phyloP scores from a whole-genome alignment of 2,888 invertebrate species.

The Andrena trimmerana region DNA sequence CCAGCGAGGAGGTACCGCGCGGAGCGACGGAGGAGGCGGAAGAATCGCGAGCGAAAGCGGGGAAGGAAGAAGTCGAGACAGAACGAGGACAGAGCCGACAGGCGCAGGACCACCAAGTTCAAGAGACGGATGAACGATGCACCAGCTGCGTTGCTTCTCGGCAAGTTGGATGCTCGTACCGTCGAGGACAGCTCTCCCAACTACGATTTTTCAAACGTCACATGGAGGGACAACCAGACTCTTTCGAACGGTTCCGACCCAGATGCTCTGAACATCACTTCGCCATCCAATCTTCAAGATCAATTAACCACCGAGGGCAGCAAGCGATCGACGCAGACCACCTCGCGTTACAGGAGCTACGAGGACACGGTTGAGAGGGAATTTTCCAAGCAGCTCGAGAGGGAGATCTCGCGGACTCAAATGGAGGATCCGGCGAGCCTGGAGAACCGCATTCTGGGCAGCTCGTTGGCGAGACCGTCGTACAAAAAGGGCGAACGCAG shows the following conservation, averaged over 20 bases:
- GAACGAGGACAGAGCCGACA: conserved; percentile 42
- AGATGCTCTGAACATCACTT: background rate
- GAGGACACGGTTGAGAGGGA: conserved; percentile 77
- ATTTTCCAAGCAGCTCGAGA: conserved; percentile 78
- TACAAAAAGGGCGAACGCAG: background rate
- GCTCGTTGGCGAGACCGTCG: conserved; percentile 33
- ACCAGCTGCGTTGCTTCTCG: conserved; percentile 40
- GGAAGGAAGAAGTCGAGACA: conserved; percentile 60
- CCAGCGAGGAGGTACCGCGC: conserved; percentile 62
- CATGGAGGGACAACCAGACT: background rate
- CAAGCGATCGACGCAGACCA: conserved; percentile 40
- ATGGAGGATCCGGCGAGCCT: conserved; percentile 62
- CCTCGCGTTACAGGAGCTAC: conserved; percentile 47
- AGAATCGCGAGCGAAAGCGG: conserved; percentile 70
- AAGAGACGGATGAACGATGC: conserved; percentile 60
- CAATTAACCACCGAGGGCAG: conserved; percentile 54
- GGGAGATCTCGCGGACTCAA: conserved; percentile 74
- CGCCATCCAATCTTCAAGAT: conserved; percentile 44
- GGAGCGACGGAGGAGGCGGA: conserved; percentile 66
- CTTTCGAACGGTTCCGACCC: background rate
- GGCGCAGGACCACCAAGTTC: conserved; percentile 46
- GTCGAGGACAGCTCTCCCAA: conserved; percentile 11
- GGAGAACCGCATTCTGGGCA: conserved; percentile 66
- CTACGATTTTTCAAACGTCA: conserved; percentile 21
- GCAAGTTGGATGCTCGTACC: conserved; percentile 11